Percentiles rank a stretch among this genome's conserved stretches.
Evolutionary conservation across 2,113 vertebrate species (phyloP).

Genomic region (Burhinus bistriatus): DNA sequence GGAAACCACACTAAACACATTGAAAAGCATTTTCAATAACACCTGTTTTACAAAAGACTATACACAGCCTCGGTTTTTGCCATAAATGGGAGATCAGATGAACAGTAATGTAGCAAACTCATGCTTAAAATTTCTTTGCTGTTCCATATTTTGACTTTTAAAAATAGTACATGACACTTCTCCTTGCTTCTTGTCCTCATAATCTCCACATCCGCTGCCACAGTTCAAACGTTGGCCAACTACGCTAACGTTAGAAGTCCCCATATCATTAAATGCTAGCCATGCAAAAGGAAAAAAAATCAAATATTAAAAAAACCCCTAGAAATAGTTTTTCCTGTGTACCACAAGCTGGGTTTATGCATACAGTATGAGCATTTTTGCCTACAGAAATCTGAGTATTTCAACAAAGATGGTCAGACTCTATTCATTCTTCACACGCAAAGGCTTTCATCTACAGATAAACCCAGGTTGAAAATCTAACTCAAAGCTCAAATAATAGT

Average conservation of each 20-base stretch:
- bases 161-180: slow-evolving; percentile 44
- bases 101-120: background rate
- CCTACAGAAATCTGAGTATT: background rate
- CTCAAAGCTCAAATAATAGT: background rate
- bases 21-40: background rate
- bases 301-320: background rate
- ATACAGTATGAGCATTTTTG: background rate
- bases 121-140: slow-evolving; percentile 73
- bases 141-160: slow-evolving; percentile 69
- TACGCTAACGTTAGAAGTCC: slow-evolving; percentile 69
- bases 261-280: slow-evolving; percentile 52
- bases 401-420: background rate
- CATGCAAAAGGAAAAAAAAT: slow-evolving; percentile 52
- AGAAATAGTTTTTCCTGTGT: too few species aligned
- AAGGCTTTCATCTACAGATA: background rate
- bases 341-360: background rate
- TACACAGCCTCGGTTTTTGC: background rate
- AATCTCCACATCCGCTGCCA: slow-evolving; percentile 69
- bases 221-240: slow-evolving; percentile 78
- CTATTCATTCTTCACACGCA: background rate
- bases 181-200: slow-evolving; percentile 62
- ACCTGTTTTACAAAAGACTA: background rate
- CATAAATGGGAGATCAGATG: background rate
- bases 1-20: background rate
- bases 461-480: background rate